phyloP scores from a whole-genome alignment of 1,140 invertebrate species.

The Holcopasites calliopsidis region DNA sequence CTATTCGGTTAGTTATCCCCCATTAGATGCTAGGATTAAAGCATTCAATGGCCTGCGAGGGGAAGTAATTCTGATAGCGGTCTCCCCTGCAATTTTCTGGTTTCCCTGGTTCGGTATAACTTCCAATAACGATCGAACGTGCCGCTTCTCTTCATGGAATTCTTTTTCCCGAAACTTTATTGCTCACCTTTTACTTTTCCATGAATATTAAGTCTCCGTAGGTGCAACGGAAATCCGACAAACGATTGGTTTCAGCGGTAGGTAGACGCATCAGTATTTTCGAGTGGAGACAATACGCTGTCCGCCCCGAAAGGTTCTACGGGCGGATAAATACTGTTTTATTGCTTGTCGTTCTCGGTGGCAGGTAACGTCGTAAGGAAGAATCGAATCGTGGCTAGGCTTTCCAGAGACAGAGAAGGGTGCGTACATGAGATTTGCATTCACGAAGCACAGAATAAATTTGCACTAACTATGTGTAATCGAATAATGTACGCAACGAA shows the following conservation, averaged over 20 bases:
- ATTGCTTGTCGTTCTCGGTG: background rate
- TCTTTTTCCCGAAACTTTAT: background rate
- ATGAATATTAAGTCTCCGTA: background rate
- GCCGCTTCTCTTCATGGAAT: background rate
- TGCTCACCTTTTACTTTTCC: background rate
- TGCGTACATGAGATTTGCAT: background rate
- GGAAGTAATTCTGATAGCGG: background rate
- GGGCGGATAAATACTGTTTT: conserved; percentile 1
- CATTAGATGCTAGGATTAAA: background rate
- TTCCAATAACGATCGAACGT: background rate
- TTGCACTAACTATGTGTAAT: background rate
- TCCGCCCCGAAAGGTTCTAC: background rate
- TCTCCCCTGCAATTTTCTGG: background rate
- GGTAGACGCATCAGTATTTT: background rate
- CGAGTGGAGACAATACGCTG: background rate
- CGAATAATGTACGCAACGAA: background rate
- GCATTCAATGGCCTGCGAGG: background rate
- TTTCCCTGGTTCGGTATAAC: background rate
- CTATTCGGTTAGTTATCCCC: background rate
- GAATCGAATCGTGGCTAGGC: too few species aligned
- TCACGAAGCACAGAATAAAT: background rate
- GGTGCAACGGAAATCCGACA: too few species aligned
- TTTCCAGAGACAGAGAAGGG: too few species aligned
- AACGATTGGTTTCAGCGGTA: background rate
- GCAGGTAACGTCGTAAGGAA: background rate